A percentile compares a stretch with the other conserved stretches of the same genome.
These are phyloP conservation scores for Callinectes sapidus DNA, from an alignment of 2,888 invertebrate species.

Conservation along the genomic window DNA sequence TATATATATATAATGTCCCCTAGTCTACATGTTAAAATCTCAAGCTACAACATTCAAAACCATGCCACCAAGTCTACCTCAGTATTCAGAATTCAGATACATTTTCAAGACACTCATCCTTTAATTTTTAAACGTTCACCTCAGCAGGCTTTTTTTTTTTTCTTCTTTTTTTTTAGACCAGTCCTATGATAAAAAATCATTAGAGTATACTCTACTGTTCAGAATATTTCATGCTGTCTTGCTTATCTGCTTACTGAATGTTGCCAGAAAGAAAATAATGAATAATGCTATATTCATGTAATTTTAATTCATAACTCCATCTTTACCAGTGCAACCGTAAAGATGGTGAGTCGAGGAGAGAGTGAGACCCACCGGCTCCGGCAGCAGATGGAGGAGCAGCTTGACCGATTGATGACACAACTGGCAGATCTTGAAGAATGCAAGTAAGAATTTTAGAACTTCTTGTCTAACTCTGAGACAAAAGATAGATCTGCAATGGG, in stretches of 20 bases:
- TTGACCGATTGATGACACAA: constrained; percentile 83
- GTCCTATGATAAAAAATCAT: too few species aligned
- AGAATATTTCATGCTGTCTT: neutral
- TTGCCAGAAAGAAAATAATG: neutral
- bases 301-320: neutral
- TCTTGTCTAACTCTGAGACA: too few species aligned
- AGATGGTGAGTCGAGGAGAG: constrained; percentile 76
- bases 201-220: neutral
- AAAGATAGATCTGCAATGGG: neutral
- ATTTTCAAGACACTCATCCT: too few species aligned
- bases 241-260: neutral
- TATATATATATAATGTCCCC: too few species aligned
- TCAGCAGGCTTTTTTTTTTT: too few species aligned
- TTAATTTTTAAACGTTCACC: too few species aligned
- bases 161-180: too few species aligned
- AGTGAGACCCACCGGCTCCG: constrained; percentile 81
- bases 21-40: too few species aligned
- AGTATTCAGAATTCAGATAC: too few species aligned
- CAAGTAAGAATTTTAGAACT: constrained; percentile 77
- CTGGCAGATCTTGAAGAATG: constrained; percentile 83
- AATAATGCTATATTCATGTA: neutral
- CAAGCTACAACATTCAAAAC: too few species aligned
- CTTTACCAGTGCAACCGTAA: neutral
- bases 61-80: too few species aligned
- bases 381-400: constrained; percentile 82